A percentile compares a stretch with the other conserved stretches of the same genome.
phyloP scores from a whole-genome alignment of 1,140 invertebrate species.

The Metopolophium dirhodum region DNA sequence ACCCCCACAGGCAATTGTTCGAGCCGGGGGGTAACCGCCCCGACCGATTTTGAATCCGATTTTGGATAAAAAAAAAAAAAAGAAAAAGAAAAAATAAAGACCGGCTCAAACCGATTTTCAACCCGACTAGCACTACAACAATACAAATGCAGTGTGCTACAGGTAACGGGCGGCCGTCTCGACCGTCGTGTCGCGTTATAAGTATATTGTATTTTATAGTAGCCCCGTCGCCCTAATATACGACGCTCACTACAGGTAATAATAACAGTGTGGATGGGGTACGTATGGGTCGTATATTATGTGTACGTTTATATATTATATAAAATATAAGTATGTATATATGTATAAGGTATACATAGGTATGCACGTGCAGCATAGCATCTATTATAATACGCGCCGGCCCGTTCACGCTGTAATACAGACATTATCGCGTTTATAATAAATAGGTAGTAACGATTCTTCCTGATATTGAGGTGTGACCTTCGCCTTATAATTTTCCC shows the following conservation, averaged over 20 bases:
- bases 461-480: background rate
- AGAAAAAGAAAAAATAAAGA: background rate
- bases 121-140: background rate
- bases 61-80: background rate
- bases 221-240: background rate
- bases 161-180: background rate
- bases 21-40: constrained; percentile 41
- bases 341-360: background rate
- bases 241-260: background rate
- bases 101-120: constrained; percentile 3
- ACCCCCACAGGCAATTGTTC: background rate
- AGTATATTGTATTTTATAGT: constrained; percentile 26
- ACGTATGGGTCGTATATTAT: background rate
- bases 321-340: background rate
- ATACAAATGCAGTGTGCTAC: background rate
- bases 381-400: background rate
- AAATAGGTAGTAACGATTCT: background rate
- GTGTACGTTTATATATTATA: background rate
- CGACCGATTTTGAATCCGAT: constrained; percentile 14
- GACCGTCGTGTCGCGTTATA: background rate
- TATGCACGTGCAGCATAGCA: background rate
- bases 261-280: background rate
- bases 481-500: background rate
- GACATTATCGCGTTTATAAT: constrained; percentile 22
- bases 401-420: background rate